These are phyloP conservation scores for Paradoxurus hermaphroditus DNA, from an alignment of 2,113 vertebrate genomes.

Conservation along the genomic window DNA sequence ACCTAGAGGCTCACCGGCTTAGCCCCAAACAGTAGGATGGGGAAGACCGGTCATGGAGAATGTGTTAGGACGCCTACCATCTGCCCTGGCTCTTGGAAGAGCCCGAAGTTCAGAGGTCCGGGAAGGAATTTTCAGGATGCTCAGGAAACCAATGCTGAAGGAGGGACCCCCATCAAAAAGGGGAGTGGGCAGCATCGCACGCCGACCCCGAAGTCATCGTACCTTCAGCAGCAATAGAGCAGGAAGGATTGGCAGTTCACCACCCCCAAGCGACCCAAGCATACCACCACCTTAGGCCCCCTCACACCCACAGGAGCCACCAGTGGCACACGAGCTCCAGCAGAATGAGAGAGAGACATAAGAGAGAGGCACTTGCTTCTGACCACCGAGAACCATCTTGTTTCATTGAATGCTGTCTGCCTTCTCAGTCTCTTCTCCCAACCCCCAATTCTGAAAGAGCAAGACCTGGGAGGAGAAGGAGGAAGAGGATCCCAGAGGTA, in stretches of 20 bases:
- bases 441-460: accelerated
- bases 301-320: no score
- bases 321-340: not conserved
- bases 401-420: not conserved
- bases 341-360: not conserved
- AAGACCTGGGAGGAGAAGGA: not conserved
- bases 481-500: not conserved
- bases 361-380: not conserved
- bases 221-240: no score
- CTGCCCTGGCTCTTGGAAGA: not conserved
- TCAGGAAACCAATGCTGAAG: not conserved
- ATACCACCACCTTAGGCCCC: accelerated
- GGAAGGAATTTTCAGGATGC: not conserved
- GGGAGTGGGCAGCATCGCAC: not conserved
- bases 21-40: accelerated
- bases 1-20: not conserved
- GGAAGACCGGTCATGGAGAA: not conserved
- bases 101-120: not conserved
- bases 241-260: no score
- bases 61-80: accelerated
- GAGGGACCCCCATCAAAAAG: not conserved
- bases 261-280: not conserved
- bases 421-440: not conserved
- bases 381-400: not conserved
- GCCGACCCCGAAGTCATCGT: not conserved